A percentile compares a stretch with the other conserved stretches of the same genome.
Conservation (phyloP, 2,888 invertebrate genomes). For the Callinectes sapidus region DNA sequence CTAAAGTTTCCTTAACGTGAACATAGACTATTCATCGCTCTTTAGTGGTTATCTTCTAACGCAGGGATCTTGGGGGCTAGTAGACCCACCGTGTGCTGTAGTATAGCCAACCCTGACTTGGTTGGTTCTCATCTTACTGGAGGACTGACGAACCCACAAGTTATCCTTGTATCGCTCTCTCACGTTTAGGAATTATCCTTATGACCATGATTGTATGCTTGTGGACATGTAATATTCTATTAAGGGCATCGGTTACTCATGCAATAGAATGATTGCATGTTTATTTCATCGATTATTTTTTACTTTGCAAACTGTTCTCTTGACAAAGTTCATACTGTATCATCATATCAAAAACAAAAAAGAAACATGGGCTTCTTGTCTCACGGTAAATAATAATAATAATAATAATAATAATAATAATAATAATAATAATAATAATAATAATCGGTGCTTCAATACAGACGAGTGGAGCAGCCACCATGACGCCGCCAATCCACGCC, state of each 20-base stretch:
- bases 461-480: not conserved
- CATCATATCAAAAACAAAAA: not conserved
- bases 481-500: not conserved
- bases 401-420: constrained; percentile 7
- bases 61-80: not conserved
- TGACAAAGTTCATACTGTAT: not conserved
- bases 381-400: constrained; percentile 3
- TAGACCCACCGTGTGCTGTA: not conserved
- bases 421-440: constrained; percentile 19
- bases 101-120: not conserved
- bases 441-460: not conserved
- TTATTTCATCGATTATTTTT: not conserved
- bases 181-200: not conserved
- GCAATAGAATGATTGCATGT: constrained; percentile 19
- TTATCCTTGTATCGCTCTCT: constrained; percentile 18
- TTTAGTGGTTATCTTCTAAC: constrained; percentile 3
- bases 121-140: constrained; percentile 8
- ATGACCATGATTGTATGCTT: not conserved
- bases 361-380: constrained; percentile 1
- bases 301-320: not conserved
- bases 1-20: constrained; percentile 49
- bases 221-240: constrained; percentile 14
- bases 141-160: not conserved
- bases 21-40: constrained; percentile 31
- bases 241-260: constrained; percentile 25